These are phyloP conservation scores for Ormyrus labotus DNA, from an alignment of 2,888 invertebrate species.

Conservation along the genomic window DNA sequence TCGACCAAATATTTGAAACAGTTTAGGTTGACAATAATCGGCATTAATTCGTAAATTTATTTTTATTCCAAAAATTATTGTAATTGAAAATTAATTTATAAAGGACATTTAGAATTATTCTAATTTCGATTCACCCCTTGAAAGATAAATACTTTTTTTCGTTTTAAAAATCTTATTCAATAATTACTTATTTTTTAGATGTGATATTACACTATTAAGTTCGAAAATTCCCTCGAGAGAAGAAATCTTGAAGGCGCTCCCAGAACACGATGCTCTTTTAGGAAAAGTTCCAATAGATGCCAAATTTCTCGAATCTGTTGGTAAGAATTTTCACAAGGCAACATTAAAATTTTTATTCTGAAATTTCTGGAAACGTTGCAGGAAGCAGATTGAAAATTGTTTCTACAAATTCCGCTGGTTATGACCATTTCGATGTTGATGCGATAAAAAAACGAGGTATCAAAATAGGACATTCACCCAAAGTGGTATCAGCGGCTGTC, in stretches of 20 bases:
- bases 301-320: constrained; percentile 81
- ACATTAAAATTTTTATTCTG: background rate
- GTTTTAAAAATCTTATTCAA: no score
- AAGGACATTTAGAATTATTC: no score
- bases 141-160: no score
- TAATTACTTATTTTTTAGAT: constrained; percentile 59
- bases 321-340: constrained; percentile 70
- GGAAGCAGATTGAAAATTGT: constrained; percentile 86
- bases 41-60: no score
- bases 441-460: constrained; percentile 85
- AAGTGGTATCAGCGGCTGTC: constrained; percentile 85
- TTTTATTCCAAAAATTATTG: no score
- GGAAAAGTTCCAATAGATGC: constrained; percentile 70
- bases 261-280: constrained; percentile 69
- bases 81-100: no score
- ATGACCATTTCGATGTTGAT: constrained; percentile 87
- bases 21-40: no score
- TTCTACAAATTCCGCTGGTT: constrained; percentile 90
- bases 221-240: constrained; percentile 55
- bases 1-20: no score
- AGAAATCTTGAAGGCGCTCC: constrained; percentile 64
- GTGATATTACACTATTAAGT: constrained; percentile 66
- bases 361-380: constrained; percentile 63
- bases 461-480: constrained; percentile 87
- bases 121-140: no score